Evolutionary conservation across 2,888 invertebrate genomes (phyloP).

Genomic region (Kryphioiulus occultus): DNA sequence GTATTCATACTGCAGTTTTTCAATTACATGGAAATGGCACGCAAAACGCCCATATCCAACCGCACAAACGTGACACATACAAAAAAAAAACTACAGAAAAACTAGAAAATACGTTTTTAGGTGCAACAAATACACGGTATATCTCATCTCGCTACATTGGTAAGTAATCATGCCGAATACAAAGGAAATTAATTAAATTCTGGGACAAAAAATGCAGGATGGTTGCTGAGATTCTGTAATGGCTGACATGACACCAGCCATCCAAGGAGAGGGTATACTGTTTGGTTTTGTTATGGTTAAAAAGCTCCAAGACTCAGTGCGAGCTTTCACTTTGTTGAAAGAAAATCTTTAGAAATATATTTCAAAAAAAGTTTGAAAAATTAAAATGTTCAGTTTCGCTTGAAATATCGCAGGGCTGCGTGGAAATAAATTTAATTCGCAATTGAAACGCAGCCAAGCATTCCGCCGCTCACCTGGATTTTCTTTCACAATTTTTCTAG

Average conservation of each 20-base stretch:
- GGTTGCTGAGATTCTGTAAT: background rate
- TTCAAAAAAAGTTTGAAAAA: background rate
- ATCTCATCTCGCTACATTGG: background rate
- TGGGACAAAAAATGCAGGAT: background rate
- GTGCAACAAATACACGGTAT: background rate
- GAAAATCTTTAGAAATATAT: background rate
- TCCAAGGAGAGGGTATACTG: background rate
- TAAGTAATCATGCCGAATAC: background rate
- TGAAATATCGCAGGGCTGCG: background rate
- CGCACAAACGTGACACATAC: background rate
- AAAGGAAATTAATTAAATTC: background rate
- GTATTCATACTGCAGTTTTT: background rate
- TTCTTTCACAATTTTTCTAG: background rate
- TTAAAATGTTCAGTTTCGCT: constrained; percentile 13
- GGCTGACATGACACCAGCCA: background rate
- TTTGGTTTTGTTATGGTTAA: background rate
- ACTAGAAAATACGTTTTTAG: background rate
- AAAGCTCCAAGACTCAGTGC: background rate
- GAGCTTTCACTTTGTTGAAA: background rate
- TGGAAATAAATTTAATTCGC: background rate
- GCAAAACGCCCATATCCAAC: background rate
- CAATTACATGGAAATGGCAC: background rate
- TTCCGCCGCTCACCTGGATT: background rate
- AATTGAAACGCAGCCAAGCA: constrained; percentile 1
- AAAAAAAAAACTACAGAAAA: background rate